A percentile compares a stretch with the other conserved stretches of the same genome.
These are phyloP conservation scores for Craseonycteris thonglongyai DNA, from an alignment of 2,113 vertebrate genomes.

Conservation along the genomic window DNA sequence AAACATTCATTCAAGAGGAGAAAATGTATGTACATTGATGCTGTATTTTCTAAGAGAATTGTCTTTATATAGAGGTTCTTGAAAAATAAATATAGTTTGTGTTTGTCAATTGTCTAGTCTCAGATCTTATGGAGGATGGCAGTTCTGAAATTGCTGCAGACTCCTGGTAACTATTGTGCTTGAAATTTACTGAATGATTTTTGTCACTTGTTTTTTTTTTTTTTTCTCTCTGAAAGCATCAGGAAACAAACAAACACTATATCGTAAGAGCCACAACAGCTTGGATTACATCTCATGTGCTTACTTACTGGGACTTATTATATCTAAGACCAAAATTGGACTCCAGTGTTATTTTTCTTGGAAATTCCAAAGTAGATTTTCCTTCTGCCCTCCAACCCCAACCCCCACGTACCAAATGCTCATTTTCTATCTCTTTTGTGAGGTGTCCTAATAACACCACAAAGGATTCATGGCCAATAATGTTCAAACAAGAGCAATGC, in stretches of 20 bases:
- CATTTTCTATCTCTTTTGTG: constrained; percentile 1
- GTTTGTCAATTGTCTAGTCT: background rate
- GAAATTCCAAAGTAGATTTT: constrained; percentile 10
- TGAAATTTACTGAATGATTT: background rate
- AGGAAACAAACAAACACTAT: background rate
- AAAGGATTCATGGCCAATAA: background rate
- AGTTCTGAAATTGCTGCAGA: background rate
- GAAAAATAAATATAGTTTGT: background rate
- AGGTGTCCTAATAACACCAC: background rate
- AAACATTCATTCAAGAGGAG: background rate
- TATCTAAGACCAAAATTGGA: constrained; percentile 11
- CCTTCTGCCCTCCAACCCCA: background rate
- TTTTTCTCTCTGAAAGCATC: constrained; percentile 2
- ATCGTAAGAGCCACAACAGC: background rate
- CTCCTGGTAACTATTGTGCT: background rate
- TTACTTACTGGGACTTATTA: background rate
- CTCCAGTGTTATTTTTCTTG: background rate
- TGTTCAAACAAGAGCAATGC: background rate
- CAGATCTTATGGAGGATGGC: background rate
- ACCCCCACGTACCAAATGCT: background rate
- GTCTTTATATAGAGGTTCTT: background rate
- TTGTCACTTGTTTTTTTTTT: background rate
- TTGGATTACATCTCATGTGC: constrained; percentile 36
- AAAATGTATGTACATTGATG: background rate
- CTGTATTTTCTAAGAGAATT: background rate